Evolutionary conservation across 2,797 vertebrate species (phyloP).

Genomic region (Platalea minor): DNA sequence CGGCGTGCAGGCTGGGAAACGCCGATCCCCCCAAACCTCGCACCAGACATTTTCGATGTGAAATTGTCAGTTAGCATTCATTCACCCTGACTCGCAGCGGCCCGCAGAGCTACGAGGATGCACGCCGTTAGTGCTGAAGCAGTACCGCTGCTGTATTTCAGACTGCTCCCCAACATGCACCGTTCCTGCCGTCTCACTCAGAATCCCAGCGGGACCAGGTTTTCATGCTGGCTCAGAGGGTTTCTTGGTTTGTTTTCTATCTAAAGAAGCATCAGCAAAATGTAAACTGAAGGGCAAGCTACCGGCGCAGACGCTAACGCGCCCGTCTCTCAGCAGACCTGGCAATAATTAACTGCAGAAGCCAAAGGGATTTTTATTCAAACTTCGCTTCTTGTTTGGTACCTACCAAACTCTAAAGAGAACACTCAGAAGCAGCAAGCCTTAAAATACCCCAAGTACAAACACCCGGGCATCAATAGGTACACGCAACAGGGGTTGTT

Average conservation of each 20-base stretch:
- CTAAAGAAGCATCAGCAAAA: neutral
- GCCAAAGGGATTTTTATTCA: neutral
- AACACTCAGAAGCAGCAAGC: neutral
- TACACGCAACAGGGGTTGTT: fast-evolving
- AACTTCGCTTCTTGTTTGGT: neutral
- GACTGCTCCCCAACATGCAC: neutral
- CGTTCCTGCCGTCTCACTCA: neutral
- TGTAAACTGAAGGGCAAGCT: neutral
- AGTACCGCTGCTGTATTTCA: fast-evolving
- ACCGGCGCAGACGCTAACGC: fast-evolving
- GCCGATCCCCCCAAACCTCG: fast-evolving
- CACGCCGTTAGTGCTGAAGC: fast-evolving
- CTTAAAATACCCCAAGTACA: neutral
- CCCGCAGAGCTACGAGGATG: fast-evolving
- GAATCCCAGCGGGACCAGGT: neutral
- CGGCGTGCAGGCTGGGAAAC: neutral
- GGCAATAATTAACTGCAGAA: neutral
- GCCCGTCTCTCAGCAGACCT: fast-evolving
- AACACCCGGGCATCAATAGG: neutral
- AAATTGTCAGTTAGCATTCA: fast-evolving
- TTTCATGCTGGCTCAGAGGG: neutral
- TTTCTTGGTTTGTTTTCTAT: neutral
- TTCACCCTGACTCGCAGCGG: fast-evolving
- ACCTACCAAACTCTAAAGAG: neutral
- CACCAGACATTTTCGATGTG: fast-evolving